A percentile compares a stretch with the other conserved stretches of the same genome.
phyloP scores from a whole-genome alignment of 2,113 vertebrate genomes.

The Calyptommatus sinebrachiatus region DNA sequence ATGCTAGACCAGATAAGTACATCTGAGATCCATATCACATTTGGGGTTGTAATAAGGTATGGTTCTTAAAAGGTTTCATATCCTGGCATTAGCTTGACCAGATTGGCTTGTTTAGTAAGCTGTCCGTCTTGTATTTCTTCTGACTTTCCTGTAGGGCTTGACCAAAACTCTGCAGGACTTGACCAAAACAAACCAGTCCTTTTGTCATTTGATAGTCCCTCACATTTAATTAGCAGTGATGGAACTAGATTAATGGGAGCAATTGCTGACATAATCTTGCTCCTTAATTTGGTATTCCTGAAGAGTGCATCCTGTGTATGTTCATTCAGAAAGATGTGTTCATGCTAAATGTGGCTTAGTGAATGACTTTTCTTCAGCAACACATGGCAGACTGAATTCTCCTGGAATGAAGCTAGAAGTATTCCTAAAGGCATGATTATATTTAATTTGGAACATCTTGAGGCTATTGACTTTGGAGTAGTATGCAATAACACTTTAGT shows the following conservation, averaged over 20 bases:
- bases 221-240: too few relatives aligned
- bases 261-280: not conserved
- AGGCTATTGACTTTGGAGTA: not conserved
- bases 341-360: not conserved
- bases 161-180: too few relatives aligned
- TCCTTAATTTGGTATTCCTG: not conserved
- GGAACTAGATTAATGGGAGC: not conserved
- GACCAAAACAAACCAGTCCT: too few relatives aligned
- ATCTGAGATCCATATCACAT: too few relatives aligned
- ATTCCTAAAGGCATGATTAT: not conserved
- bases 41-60: too few relatives aligned
- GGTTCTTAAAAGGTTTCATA: too few relatives aligned
- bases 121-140: too few relatives aligned
- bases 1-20: too few relatives aligned
- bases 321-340: not conserved
- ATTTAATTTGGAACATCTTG: slow-evolving; percentile 7
- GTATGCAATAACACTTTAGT: not conserved
- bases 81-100: too few relatives aligned
- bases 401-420: not conserved
- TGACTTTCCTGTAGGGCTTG: too few relatives aligned
- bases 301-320: not conserved
- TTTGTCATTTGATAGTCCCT: too few relatives aligned
- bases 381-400: not conserved
- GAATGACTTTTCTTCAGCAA: not conserved
- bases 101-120: too few relatives aligned